Evolutionary conservation across 2,113 vertebrate genomes (phyloP).

Genomic region (Chrysochloris asiatica): DNA sequence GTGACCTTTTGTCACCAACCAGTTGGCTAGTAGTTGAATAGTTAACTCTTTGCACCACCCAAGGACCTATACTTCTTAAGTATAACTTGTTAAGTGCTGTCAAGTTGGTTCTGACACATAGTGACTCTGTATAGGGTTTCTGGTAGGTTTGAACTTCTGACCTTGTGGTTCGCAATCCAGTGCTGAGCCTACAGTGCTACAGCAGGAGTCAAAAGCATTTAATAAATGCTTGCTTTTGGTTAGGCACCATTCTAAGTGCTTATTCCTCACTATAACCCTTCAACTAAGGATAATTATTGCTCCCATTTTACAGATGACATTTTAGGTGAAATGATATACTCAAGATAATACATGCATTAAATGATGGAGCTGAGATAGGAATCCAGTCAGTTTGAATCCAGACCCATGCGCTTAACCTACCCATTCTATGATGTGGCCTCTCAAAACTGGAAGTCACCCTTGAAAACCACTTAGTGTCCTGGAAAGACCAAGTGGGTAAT

Average conservation of each 20-base stretch:
- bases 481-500: background rate
- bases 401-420: background rate
- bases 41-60: background rate
- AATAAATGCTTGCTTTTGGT: background rate
- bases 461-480: background rate
- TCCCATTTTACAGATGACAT: background rate
- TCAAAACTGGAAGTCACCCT: background rate
- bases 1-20: background rate
- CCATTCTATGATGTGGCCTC: background rate
- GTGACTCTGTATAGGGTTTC: too few species aligned
- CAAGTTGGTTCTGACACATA: too few species aligned
- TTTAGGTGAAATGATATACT: background rate
- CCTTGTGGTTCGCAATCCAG: too few species aligned
- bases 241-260: background rate
- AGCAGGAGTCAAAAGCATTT: too few species aligned
- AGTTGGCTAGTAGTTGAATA: background rate
- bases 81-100: too few species aligned
- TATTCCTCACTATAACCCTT: background rate
- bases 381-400: background rate
- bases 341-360: background rate
- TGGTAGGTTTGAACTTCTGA: too few species aligned
- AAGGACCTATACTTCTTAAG: too few species aligned
- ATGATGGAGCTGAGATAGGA: background rate
- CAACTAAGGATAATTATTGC: background rate
- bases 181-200: too few species aligned